These are phyloP conservation scores for Hafferia zeledoni DNA, from an alignment of 2,797 vertebrate species.

Conservation along the genomic window DNA sequence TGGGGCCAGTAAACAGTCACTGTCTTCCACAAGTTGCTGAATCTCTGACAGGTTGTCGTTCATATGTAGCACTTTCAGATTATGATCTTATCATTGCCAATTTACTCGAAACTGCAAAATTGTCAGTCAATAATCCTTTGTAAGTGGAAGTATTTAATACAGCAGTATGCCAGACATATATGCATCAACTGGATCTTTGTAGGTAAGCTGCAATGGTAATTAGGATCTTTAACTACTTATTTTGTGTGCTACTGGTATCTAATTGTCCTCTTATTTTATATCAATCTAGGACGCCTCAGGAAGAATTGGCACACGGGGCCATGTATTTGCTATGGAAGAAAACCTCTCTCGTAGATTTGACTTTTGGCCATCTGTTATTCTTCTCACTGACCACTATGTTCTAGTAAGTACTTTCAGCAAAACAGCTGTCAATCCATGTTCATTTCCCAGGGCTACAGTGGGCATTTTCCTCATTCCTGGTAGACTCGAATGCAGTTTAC, in stretches of 20 bases:
- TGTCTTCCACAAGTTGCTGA: not conserved
- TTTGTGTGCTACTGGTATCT: not conserved
- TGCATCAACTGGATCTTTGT: not conserved
- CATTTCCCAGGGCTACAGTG: not conserved
- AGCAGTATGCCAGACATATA: not conserved
- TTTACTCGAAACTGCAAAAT: not conserved
- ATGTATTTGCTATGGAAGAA: slow-evolving; percentile 88
- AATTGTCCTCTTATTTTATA: not conserved
- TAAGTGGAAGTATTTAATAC: not conserved
- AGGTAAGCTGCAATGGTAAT: not conserved
- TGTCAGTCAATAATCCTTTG: not conserved
- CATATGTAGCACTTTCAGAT: not conserved
- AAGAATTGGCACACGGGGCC: slow-evolving; percentile 77
- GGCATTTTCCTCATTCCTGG: not conserved
- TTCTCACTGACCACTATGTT: slow-evolving; percentile 89
- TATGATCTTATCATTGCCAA: not conserved
- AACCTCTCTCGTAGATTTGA: slow-evolving; percentile 84
- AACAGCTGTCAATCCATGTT: not conserved
- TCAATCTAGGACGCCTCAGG: slow-evolving; percentile 85
- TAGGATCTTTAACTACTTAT: not conserved
- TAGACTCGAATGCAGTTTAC: not conserved
- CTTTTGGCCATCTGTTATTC: slow-evolving; percentile 89
- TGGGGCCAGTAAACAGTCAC: not conserved
- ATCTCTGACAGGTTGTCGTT: not conserved
- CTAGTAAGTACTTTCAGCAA: slow-evolving; percentile 78